Conservation (phyloP, 2,113 vertebrate genomes). For the Oostethus manadensis region DNA sequence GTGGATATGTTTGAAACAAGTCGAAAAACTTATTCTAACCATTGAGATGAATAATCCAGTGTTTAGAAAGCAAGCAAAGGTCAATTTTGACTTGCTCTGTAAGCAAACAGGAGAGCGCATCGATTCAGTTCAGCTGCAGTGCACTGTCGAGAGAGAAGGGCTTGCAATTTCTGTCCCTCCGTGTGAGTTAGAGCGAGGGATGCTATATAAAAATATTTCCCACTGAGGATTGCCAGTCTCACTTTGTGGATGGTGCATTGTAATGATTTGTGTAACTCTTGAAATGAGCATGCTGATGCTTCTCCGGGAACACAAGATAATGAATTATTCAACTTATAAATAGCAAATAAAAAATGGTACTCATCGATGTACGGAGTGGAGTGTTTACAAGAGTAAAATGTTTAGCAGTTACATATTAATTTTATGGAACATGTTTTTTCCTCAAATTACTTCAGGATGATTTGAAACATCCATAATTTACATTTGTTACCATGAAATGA, state of each 20-base stretch:
- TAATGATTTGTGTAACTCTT: constrained; percentile 14
- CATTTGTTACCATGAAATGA: not conserved
- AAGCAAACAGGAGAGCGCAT: constrained; percentile 53
- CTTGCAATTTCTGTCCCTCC: constrained; percentile 18
- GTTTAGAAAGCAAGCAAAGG: constrained; percentile 71
- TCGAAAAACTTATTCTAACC: constrained; percentile 53
- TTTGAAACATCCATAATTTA: not conserved
- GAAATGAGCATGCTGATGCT: constrained; percentile 9
- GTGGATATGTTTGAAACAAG: constrained; percentile 34
- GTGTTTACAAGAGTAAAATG: constrained; percentile 10
- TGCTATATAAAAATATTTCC: constrained; percentile 39
- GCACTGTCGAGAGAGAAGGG: constrained; percentile 44
- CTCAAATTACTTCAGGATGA: constrained; percentile 14
- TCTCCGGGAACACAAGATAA: constrained; percentile 10
- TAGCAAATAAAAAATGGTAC: not conserved
- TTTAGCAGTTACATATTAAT: constrained; percentile 15
- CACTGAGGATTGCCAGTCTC: constrained; percentile 10
- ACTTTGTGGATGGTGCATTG: constrained; percentile 3
- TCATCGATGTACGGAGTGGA: constrained; percentile 7
- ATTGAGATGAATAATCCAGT: constrained; percentile 64
- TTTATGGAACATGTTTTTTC: constrained; percentile 10
- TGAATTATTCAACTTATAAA: constrained; percentile 11
- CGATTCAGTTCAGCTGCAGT: constrained; percentile 50
- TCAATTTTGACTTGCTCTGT: constrained; percentile 67
- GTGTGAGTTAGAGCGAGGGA: constrained; percentile 22